Base-by-base conservation (phyloP, 1,140 invertebrate genomes). In the Drosophila aff. region DNA sequence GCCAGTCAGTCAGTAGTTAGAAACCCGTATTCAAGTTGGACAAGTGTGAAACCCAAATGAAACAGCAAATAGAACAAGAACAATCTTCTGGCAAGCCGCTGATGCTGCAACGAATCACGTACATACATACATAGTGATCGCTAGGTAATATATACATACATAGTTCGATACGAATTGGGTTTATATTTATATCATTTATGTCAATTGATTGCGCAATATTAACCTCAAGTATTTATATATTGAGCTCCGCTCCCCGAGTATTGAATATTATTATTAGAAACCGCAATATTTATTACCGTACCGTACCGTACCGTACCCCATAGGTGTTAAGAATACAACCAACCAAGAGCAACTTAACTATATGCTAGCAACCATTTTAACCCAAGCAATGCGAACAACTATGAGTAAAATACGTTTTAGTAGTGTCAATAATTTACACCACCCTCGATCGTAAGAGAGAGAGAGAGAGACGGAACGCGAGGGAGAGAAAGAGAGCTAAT, bases 381-480 rank as follows among this genome's bases (percentile, higher is more conserved):
- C 67, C 72, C 80, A 80, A 76, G 46, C 65, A 69, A 76, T 28
- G 76, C 69, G 77, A 84, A 81, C 67, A 81, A 81, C 80, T 81
- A 84, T 78, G 68, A 84, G 52, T 73, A 84, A 74, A 52, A 68
- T 57, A 57, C 75, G 55, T 74, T 82, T 81, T 83, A 89, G 84
- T 90, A 87, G 84, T 81, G 79, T 84, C 85, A 84, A 87, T 90
- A 89, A 87, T 87, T 87, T 87, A 87, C 84, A 87, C 69, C 85
- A 85, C 62, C 58, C 38, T 44, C 49, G 50, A 69, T 59, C 58
- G 38, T 44, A 65, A 46, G 52, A 58, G 26, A 64, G 18, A 65
- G 18, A 65, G 53, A 62, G 26, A 64, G 23, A 61, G 47, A 33
- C 21, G 16, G 31, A 44, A 16, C 44, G 44, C 49, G 28, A 52